A percentile compares a stretch with the other conserved stretches of the same genome.
Evolutionary conservation across 2,113 vertebrate genomes (phyloP).

Genomic region (Dipodomys ordii): DNA sequence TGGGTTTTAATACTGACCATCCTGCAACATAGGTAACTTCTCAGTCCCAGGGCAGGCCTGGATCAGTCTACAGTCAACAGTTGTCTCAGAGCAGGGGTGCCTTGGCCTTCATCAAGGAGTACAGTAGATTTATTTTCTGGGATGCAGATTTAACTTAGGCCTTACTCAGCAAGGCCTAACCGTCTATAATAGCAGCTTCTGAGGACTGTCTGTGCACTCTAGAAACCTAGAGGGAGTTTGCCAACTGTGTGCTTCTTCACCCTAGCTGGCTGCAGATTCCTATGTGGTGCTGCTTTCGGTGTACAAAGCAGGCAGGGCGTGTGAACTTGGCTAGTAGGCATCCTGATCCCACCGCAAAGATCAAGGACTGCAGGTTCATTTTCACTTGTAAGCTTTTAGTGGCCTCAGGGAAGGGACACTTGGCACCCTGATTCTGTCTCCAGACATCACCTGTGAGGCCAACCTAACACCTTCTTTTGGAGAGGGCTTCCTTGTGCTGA

Average conservation of each 20-base stretch:
- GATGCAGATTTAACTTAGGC: not conserved
- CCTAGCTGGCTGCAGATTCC: slow-evolving; percentile 39
- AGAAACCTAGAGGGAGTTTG: slow-evolving; percentile 47
- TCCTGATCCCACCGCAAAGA: not conserved
- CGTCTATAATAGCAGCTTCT: not conserved
- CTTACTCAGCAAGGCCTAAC: not conserved
- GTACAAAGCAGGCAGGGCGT: not conserved
- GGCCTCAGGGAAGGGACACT: not conserved
- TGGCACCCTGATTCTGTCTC: slow-evolving; percentile 13
- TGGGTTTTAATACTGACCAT: not conserved
- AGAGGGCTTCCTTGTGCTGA: not conserved
- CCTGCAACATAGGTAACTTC: not conserved
- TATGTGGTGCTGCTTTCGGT: not conserved
- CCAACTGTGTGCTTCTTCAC: not conserved
- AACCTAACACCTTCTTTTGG: not conserved
- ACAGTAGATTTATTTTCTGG: slow-evolving; percentile 1
- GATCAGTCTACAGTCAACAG: not conserved
- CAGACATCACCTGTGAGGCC: not conserved
- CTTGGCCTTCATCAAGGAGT: not conserved
- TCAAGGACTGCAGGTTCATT: not conserved
- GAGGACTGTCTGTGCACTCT: slow-evolving; percentile 22
- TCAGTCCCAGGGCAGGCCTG: not conserved
- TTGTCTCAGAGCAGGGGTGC: not conserved
- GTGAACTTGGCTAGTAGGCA: not conserved
- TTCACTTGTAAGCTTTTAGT: not conserved